A percentile compares a stretch with the other conserved stretches of the same genome.
These are phyloP conservation scores for Prunella himalayana DNA, from an alignment of 2,113 vertebrate species.

Conservation along the genomic window DNA sequence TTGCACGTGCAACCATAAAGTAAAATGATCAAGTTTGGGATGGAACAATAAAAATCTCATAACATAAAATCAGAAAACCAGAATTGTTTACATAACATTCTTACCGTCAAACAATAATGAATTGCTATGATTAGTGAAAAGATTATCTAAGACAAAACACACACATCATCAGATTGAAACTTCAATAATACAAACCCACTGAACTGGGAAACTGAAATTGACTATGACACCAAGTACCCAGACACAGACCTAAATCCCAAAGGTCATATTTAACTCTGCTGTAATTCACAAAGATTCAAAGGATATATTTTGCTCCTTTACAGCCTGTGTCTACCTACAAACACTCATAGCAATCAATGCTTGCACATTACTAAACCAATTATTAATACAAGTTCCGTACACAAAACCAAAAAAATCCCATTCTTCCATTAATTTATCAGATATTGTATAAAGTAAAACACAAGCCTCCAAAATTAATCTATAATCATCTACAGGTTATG, in stretches of 20 bases:
- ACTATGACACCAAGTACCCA: not conserved
- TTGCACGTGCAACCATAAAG: not conserved
- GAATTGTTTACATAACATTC: not conserved
- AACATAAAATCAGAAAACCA: not conserved
- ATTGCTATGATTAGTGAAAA: not conserved
- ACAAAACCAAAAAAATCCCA: not conserved
- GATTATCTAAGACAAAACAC: not conserved
- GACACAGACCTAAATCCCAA: not conserved
- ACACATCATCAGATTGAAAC: not conserved
- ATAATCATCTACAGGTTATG: not conserved
- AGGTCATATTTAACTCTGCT: not conserved
- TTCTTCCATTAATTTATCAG: not conserved
- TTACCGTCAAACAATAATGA: not conserved
- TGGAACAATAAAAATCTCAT: not conserved
- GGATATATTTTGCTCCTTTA: not conserved
- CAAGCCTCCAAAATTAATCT: not conserved
- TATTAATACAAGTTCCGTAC: not conserved
- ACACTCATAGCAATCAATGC: not conserved
- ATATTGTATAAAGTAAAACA: not conserved
- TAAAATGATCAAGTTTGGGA: not conserved
- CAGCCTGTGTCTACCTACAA: not conserved
- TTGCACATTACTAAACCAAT: not conserved
- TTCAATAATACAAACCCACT: not conserved
- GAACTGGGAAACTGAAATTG: slow-evolving; percentile 25
- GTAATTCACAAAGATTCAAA: not conserved